These are phyloP conservation scores for Oikopleura albicans DNA, from an alignment of 23 tunicate genomes.

Conservation along the genomic window DNA sequence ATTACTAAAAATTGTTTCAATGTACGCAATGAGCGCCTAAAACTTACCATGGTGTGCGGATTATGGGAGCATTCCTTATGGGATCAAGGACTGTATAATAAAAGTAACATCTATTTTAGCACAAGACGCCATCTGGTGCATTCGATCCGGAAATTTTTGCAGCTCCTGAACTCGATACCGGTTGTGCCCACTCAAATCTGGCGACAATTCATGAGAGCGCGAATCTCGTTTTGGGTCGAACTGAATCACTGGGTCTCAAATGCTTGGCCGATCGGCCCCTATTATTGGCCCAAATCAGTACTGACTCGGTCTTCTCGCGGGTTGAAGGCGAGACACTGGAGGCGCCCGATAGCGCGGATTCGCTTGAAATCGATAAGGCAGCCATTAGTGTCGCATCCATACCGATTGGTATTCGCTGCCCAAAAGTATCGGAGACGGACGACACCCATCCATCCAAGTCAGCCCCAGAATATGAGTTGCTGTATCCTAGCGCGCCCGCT, in stretches of 20 bases:
- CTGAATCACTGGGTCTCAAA: background rate
- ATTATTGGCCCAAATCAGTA: background rate
- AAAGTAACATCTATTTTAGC: background rate
- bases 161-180: background rate
- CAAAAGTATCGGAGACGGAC: no score
- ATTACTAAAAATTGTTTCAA: no score
- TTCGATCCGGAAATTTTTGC: slow-evolving; percentile 6
- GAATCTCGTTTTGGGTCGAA: background rate
- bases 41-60: background rate
- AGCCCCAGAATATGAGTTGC: no score
- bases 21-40: no score
- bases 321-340: background rate
- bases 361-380: no score
- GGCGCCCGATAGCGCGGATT: background rate
- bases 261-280: background rate
- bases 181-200: background rate
- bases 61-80: background rate
- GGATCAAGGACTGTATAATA: background rate
- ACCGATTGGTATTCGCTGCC: background rate
- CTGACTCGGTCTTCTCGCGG: background rate
- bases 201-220: background rate
- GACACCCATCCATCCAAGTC: no score
- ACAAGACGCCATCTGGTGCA: slow-evolving; percentile 8
- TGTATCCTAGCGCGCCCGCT: no score
- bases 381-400: background rate